phyloP scores from a whole-genome alignment of 2,888 invertebrate species.

The Pachydiplax longipennis region DNA sequence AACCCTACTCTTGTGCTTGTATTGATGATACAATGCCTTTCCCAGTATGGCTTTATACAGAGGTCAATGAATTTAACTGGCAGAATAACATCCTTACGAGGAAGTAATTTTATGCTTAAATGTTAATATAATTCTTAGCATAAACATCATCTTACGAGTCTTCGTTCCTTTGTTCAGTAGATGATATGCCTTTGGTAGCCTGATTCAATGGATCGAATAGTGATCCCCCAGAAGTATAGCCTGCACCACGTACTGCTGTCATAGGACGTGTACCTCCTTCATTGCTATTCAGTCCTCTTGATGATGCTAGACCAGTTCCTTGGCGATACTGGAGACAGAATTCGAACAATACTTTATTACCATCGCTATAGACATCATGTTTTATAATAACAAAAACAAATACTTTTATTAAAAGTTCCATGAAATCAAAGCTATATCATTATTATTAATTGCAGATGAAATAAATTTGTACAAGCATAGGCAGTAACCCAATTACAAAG shows the following conservation, averaged over 20 bases:
- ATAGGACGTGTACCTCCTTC: constrained; percentile 74
- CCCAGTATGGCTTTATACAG: too few relatives aligned
- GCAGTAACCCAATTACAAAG: too few relatives aligned
- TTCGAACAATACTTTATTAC: not conserved
- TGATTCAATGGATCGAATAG: constrained; percentile 81
- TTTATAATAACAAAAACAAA: not conserved
- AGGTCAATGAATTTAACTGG: too few relatives aligned
- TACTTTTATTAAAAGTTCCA: too few relatives aligned
- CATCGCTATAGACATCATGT: not conserved
- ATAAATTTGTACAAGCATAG: too few relatives aligned
- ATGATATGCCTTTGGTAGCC: constrained; percentile 64
- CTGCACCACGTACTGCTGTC: constrained; percentile 96
- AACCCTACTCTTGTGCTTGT: too few relatives aligned
- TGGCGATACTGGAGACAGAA: constrained; percentile 55
- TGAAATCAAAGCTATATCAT: too few relatives aligned
- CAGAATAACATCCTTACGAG: too few relatives aligned
- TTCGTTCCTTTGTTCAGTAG: constrained; percentile 75
- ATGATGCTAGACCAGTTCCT: constrained; percentile 56
- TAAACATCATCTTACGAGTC: constrained; percentile 69
- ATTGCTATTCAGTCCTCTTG: constrained; percentile 57
- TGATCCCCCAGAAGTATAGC: constrained; percentile 80
- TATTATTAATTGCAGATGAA: too few relatives aligned
- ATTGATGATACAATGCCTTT: too few relatives aligned
- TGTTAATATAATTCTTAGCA: too few relatives aligned
- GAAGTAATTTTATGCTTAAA: too few relatives aligned